Base-by-base conservation (phyloP, 2,797 vertebrate genomes). In the Diplodus sargus region DNA sequence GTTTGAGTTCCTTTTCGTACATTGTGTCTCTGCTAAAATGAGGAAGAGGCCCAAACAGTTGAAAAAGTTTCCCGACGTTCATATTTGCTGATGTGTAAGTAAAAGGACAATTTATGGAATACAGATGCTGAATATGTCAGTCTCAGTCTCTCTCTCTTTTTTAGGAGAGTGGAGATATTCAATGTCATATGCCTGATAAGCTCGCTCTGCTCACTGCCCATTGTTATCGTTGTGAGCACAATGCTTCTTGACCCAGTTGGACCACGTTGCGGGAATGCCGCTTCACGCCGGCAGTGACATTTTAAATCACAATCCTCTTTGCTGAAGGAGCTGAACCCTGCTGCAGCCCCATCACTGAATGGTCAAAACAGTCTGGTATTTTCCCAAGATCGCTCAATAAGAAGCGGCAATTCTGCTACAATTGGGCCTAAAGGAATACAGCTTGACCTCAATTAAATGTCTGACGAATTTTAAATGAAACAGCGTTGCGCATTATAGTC, bases 271-370 rank as follows among this genome's bases (percentile, higher is more conserved):
- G 53, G 66, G 69, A 83, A 74, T 45, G 51, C 62, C 30, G 81
- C 85, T 74, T 71, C 75, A 71, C 7, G 57, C 83, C 70, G 76
- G 76, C 70, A 76, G 18, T 89, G 89, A 86, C 89, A 91, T 92
- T 92, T 92, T 78, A 85, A 91, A 91, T 91, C 78, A 75, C 76
- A 82, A 78, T 86, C 78, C 81, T 85, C 82, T 81, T 82, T 88
- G 79, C 78, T 59, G 77, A 76, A 59, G 79, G 77, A 82, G 82
- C 74, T 90, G 82, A 87, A 85, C 85, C 78, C 76, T 84, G 80
- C 73, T 53, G 20, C 16, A 49, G 82, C 65, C 51, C 49, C 72
- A 53, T 86, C 87, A 80, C 51, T 47, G 76, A 83, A 76, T 64
- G 62, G 52, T 68, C 69, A 49, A 73, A 85, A 80, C 18, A 47